These are phyloP conservation scores for Lysandra bellargus DNA, from an alignment of 2,888 invertebrate species.

Conservation along the genomic window DNA sequence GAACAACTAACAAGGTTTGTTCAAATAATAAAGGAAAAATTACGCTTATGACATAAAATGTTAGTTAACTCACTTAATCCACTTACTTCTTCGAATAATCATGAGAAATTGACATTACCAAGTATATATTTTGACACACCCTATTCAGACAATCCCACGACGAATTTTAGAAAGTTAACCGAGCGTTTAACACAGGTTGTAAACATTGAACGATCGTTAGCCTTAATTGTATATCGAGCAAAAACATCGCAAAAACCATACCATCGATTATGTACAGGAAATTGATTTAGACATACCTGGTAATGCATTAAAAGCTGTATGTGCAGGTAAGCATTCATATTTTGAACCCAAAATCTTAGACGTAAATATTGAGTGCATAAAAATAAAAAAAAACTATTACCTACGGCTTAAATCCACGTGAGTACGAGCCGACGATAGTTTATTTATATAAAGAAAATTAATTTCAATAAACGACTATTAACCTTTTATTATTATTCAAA, in stretches of 20 bases:
- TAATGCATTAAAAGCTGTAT: neutral
- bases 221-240: conserved; percentile 68
- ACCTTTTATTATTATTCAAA: neutral
- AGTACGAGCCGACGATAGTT: too few relatives aligned
- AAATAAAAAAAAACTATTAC: too few relatives aligned
- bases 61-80: neutral
- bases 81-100: neutral
- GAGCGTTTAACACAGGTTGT: conserved; percentile 46
- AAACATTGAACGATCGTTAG: conserved; percentile 49
- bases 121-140: neutral
- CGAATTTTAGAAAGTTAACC: conserved; percentile 68
- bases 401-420: too few relatives aligned
- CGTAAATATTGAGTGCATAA: neutral
- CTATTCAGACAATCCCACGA: conserved; percentile 54
- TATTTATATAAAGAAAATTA: too few relatives aligned
- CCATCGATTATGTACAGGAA: conserved; percentile 14
- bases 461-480: neutral
- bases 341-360: neutral
- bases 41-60: too few relatives aligned
- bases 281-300: conserved; percentile 2
- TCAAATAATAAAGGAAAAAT: too few relatives aligned
- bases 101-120: neutral
- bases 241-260: conserved; percentile 55
- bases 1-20: too few relatives aligned
- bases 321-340: too few relatives aligned